A percentile compares a stretch with the other conserved stretches of the same genome.
Evolutionary conservation across 2,888 invertebrate genomes (phyloP).

Genomic region (Nomada ferruginata): DNA sequence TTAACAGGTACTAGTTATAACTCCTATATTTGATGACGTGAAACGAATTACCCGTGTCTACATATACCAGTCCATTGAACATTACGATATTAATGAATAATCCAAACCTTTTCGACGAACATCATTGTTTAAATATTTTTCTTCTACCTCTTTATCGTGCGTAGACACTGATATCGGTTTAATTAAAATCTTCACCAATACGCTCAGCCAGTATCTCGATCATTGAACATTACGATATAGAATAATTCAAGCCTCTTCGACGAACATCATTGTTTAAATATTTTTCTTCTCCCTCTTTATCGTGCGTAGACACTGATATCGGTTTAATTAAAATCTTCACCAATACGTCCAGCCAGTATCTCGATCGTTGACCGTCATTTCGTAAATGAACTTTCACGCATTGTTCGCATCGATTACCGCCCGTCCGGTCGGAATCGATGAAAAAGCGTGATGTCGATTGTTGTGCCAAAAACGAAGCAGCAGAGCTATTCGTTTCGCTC

Average conservation of each 20-base stretch:
- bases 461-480: conserved; percentile 39
- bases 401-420: conserved; percentile 37
- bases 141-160: neutral
- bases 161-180: too few species aligned
- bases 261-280: too few species aligned
- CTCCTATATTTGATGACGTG: conserved; percentile 1
- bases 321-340: neutral
- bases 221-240: too few species aligned
- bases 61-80: neutral
- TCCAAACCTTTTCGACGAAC: too few species aligned
- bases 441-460: conserved; percentile 13
- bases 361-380: conserved; percentile 17
- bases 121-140: too few species aligned
- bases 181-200: too few species aligned
- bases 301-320: neutral
- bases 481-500: conserved; percentile 44
- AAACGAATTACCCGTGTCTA: neutral
- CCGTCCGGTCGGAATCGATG: conserved; percentile 42
- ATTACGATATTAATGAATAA: too few species aligned
- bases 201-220: too few species aligned
- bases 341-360: too few species aligned
- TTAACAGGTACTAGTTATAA: conserved; percentile 11
- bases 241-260: too few species aligned
- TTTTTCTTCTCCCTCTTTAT: neutral
- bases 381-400: conserved; percentile 25